Conservation (phyloP, 2,888 invertebrate species). For the Eulithis prunata region DNA sequence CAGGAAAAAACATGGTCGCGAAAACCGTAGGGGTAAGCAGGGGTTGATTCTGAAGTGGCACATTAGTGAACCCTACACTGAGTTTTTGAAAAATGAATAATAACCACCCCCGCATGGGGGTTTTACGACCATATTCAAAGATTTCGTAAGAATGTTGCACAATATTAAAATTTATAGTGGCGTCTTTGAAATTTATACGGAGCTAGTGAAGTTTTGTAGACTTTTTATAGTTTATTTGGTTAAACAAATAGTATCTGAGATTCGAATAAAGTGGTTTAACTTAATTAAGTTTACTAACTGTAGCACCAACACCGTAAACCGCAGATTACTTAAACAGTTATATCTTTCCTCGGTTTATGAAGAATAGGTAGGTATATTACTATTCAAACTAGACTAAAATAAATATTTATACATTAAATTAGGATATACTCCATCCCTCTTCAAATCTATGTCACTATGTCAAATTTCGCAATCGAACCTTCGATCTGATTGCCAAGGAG, state of each 20-base stretch:
- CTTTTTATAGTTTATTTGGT: no score
- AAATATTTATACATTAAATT: not conserved
- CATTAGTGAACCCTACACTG: constrained; percentile 76
- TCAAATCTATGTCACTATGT: constrained; percentile 44
- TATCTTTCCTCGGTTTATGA: no score
- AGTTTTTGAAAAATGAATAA: constrained; percentile 80
- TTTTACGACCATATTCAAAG: constrained; percentile 72
- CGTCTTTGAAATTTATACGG: constrained; percentile 11
- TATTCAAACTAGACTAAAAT: no score
- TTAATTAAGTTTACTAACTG: no score
- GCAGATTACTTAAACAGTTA: no score
- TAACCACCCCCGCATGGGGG: constrained; percentile 60
- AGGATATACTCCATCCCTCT: constrained; percentile 2
- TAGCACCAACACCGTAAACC: no score
- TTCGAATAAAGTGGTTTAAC: no score
- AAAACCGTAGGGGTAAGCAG: constrained; percentile 80
- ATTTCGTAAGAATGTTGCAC: constrained; percentile 56
- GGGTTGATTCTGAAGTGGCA: constrained; percentile 78
- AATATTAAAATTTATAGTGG: constrained; percentile 58
- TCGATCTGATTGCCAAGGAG: constrained; percentile 41
- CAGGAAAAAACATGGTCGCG: constrained; percentile 81
- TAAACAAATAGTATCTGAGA: no score
- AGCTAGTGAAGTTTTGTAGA: not conserved
- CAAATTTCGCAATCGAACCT: constrained; percentile 35
- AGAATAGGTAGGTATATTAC: no score